Evolutionary conservation across 1,140 invertebrate genomes (phyloP), one percentile per base, ranked within the genome.

Genomic region (Eriocheir sinensis): DNA sequence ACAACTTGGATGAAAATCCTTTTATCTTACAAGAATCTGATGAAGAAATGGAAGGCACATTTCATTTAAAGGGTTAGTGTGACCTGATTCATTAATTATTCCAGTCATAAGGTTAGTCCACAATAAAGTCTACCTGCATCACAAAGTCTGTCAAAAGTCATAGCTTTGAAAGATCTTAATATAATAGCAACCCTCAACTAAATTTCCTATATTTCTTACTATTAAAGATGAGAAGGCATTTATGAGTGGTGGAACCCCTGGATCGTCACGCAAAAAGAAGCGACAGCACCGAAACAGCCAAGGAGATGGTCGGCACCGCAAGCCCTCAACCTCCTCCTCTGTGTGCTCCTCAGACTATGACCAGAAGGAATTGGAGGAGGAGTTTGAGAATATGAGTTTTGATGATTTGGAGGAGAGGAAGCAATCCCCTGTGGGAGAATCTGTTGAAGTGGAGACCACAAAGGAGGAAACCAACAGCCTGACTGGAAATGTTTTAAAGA

Each of bases 191-290:
- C n/a, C n/a, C n/a, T n/a, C n/a, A n/a, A n/a, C n/a, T n/a, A n/a
- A n/a, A n/a, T n/a, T n/a, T n/a, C n/a, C n/a, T n/a, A n/a, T n/a
- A n/a, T n/a, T n/a, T n/a, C n/a, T n/a, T n/a, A n/a, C n/a, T n/a
- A 21, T 92, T 27, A 86, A 21, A 91, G 90, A 53, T 9, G 94
- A 94, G 15, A 94, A 88, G 44, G 34, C 27, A 12, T 86, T 30
- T 41, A 80, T 40, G 30, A 72, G 21, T n/a, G n/a, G 60, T n/a
- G n/a, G 85, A n/a, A 72, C 48, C 27, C 40, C 38, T 30, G 60
- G 94, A 27, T 92, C 94, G 40, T n/a, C 94, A 27, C 94, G 94
- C 32, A 94, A 94, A 72, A 94, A 94, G 81, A 94, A 94, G 40
- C 34, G 89, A 3, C 83, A 86, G 40, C 89, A 88, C 12, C 89